Conservation (phyloP, 2,113 vertebrate species). For the Triplophysa rosa region DNA sequence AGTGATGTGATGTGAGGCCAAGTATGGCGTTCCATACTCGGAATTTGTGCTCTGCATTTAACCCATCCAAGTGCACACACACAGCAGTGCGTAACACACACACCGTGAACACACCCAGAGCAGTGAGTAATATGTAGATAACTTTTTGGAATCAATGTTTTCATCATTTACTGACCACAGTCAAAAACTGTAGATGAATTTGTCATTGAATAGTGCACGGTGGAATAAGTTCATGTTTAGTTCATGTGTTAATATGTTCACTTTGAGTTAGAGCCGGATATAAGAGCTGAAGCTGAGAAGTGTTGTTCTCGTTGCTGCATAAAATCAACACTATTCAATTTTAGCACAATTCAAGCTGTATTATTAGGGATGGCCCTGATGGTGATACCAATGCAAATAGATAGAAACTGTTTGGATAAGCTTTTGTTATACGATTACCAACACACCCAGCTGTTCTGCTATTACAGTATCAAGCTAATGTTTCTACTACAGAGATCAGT, state of each 20-base stretch:
- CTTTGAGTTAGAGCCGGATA: not conserved
- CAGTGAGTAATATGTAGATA: not conserved
- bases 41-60: too few relatives aligned
- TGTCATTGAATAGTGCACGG: not conserved
- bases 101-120: too few relatives aligned
- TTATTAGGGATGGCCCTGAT: not conserved
- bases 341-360: conserved; percentile 9
- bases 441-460: not conserved
- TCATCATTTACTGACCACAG: not conserved
- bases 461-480: not conserved
- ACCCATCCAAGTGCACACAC: too few relatives aligned
- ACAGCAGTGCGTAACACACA: too few relatives aligned
- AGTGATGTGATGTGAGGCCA: too few relatives aligned
- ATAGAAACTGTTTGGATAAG: conserved; percentile 4
- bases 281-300: conserved; percentile 17
- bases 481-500: not conserved
- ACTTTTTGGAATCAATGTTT: not conserved
- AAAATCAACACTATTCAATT: conserved; percentile 30
- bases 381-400: not conserved
- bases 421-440: not conserved
- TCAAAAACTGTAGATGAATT: not conserved
- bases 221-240: not conserved
- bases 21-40: too few relatives aligned
- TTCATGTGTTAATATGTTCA: conserved; percentile 14
- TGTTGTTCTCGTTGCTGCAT: not conserved